Percentiles rank a stretch among this genome's conserved stretches.
Evolutionary conservation across 1,140 invertebrate species (phyloP).

Genomic region (Periplaneta americana): DNA sequence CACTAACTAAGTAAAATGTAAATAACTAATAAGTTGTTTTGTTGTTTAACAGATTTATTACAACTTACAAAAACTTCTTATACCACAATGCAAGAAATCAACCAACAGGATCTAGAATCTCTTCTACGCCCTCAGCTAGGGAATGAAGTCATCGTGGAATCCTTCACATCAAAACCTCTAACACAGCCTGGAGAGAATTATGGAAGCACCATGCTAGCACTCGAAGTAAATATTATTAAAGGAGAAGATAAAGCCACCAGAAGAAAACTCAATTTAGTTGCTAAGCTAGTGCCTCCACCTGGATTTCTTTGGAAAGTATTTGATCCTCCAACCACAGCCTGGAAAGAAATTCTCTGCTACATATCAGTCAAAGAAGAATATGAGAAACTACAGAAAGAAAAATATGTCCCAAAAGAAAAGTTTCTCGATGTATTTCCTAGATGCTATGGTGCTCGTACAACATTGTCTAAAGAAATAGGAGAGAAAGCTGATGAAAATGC

Average conservation of each 20-base stretch:
- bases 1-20: no score
- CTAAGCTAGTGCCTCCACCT: slow-evolving; percentile 2
- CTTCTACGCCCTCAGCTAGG: neutral
- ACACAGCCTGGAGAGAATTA: slow-evolving; percentile 12
- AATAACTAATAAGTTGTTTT: no score
- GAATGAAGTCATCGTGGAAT: neutral
- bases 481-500: slow-evolving; percentile 4
- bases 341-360: slow-evolving; percentile 8
- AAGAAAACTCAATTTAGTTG: neutral
- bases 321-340: neutral
- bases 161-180: neutral
- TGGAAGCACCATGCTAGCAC: slow-evolving; percentile 7
- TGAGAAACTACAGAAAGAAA: slow-evolving; percentile 5
- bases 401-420: neutral
- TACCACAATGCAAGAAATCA: neutral
- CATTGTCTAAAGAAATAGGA: neutral
- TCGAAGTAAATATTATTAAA: neutral
- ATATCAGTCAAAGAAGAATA: neutral
- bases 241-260: neutral
- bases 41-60: neutral
- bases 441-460: slow-evolving; percentile 2
- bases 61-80: neutral
- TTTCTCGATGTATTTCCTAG: neutral
- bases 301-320: neutral
- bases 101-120: neutral